Base-by-base conservation (phyloP, 2,113 vertebrate species). In the Oncorhynchus keta region DNA sequence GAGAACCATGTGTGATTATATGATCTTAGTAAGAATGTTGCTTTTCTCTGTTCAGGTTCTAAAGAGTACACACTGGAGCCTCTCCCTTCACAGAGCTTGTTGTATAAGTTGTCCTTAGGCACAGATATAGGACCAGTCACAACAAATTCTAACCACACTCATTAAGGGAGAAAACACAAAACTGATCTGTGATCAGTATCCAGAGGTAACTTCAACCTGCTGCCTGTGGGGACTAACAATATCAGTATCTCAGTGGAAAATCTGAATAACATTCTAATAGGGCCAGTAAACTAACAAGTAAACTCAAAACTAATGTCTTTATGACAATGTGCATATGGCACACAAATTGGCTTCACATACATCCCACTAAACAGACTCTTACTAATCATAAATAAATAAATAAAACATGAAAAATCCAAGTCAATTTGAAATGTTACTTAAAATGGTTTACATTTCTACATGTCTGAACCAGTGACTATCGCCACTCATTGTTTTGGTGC, bases 351-450 rank as follows among this genome's bases (percentile, higher is more conserved):
- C 75, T 79, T 74, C 22, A 74, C 49, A 75, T 18, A 45, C 81
- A 45, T 24, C 65, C 28, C 68, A 48, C 71, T 76, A 74, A 81
- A 79, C 70, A 76, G 68, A 79, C 26, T 76, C 0, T 22, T 26
- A 62, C 59, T n/a, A n/a, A 49, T 74, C 55, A 88, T 86, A 89
- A 92, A 93, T 92, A 91, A 92, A 90, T 89, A 91, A 91, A 91
- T 66, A 45, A 80, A 85, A 82, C 73, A n/a, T 67, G 64, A 66
- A 11, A 80, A 64, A 72, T 81, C 22, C 0, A 4, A 76, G 26
- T 14, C 49, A 69, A 62, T 78, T 61, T 74, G 30, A 70, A 70
- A 49, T 65, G 26, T 77, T 4, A 62, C 70, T 73, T 76, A 72
- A 76, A 87, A 86, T 85, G 84, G 61, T 79, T 18, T 79, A 14